Conservation (phyloP, 2,888 invertebrate species). For the Xylota segnis region DNA sequence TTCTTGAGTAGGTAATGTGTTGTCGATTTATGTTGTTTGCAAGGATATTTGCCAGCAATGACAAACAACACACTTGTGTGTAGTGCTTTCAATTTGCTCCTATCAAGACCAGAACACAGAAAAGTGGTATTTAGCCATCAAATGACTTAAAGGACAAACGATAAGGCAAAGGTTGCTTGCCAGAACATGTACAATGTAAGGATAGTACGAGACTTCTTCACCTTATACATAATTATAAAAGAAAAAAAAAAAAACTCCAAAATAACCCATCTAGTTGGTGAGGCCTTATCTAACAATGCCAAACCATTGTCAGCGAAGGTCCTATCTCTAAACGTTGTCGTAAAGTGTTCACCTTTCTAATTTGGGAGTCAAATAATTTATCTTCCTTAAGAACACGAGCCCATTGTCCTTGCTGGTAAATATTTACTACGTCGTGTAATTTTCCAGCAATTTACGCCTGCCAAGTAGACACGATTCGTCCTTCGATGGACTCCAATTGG, state of each 20-base stretch:
- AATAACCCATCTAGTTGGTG: neutral
- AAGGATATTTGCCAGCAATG: too few relatives aligned
- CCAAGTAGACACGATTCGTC: slow-evolving; percentile 12
- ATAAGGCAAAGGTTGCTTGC: too few relatives aligned
- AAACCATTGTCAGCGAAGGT: neutral
- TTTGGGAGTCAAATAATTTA: slow-evolving; percentile 22
- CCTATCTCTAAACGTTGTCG: neutral
- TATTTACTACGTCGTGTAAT: slow-evolving; percentile 18
- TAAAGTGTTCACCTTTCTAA: slow-evolving; percentile 18
- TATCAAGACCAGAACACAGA: too few relatives aligned
- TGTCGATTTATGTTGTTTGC: too few relatives aligned
- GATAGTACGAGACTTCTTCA: too few relatives aligned
- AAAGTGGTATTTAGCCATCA: too few relatives aligned
- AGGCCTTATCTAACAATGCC: neutral
- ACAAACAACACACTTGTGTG: too few relatives aligned
- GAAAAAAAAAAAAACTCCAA: neutral
- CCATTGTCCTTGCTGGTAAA: slow-evolving; percentile 1
- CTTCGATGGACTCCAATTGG: slow-evolving; percentile 3
- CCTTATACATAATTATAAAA: too few relatives aligned
- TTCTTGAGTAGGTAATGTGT: too few relatives aligned
- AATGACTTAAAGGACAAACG: too few relatives aligned
- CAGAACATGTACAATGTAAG: too few relatives aligned
- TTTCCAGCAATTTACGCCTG: slow-evolving; percentile 47
- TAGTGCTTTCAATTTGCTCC: too few relatives aligned
- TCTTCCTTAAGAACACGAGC: slow-evolving; percentile 7